Conservation (phyloP, 2,888 invertebrate species). For the Rapana venosa region DNA sequence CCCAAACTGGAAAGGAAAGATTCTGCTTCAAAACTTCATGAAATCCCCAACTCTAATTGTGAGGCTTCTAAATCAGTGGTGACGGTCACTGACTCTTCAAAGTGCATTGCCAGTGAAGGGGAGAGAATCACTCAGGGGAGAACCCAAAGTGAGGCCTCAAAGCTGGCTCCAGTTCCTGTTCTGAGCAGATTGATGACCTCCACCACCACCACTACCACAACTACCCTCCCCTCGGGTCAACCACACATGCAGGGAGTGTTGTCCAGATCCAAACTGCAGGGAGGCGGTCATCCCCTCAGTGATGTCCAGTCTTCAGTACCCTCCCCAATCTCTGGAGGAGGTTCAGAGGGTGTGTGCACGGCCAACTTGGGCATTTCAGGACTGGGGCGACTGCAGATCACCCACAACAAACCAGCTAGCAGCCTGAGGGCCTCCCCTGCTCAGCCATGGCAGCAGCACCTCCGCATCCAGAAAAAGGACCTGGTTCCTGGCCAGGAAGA, state of each 20-base stretch:
- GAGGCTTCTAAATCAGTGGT: too few species aligned
- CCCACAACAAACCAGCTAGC: neutral
- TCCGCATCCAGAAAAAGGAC: neutral
- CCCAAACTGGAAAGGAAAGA: neutral
- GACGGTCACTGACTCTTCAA: too few species aligned
- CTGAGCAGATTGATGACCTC: neutral
- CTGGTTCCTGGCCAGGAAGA: neutral
- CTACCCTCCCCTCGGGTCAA: neutral
- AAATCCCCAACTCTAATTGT: too few species aligned
- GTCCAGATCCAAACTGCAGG: neutral
- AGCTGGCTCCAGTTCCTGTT: too few species aligned
- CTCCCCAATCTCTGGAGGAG: neutral
- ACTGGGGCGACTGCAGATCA: slow-evolving; percentile 40
- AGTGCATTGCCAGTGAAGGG: too few species aligned
- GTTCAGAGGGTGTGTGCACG: neutral
- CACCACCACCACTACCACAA: neutral
- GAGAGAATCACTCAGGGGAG: too few species aligned
- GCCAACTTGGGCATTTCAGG: slow-evolving; percentile 42
- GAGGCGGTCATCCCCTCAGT: neutral
- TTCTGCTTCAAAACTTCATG: too few species aligned
- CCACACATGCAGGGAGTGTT: neutral
- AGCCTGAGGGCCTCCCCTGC: too few species aligned
- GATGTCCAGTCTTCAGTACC: too few species aligned
- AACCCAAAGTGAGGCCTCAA: too few species aligned
- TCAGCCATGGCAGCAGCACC: slow-evolving; percentile 17